phyloP scores from a whole-genome alignment of 2,797 vertebrate species.

The Sebastes matsubarae region DNA sequence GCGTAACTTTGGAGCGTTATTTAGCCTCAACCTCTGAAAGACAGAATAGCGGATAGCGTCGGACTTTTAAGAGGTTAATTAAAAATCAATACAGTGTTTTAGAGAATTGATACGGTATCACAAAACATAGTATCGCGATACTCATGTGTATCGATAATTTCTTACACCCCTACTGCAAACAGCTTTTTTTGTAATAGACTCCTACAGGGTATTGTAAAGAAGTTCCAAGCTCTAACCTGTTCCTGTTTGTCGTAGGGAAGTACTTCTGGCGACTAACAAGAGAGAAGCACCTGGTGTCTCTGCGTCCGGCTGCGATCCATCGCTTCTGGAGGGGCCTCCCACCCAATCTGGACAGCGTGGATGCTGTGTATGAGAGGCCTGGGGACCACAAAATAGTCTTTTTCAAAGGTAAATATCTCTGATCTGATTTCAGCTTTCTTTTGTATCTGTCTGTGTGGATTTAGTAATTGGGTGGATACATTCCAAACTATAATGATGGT shows the following conservation, averaged over 20 bases:
- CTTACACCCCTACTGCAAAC: no score
- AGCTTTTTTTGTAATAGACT: no score
- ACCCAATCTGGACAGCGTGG: constrained; percentile 89
- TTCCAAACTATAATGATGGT: not conserved
- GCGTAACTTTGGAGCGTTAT: no score
- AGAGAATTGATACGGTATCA: no score
- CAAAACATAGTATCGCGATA: no score
- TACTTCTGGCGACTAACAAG: constrained; percentile 96
- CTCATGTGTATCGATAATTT: no score
- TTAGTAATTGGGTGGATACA: not conserved
- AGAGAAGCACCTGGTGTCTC: constrained; percentile 93
- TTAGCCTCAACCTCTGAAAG: no score
- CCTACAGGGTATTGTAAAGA: not conserved
- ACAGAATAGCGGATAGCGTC: rapidly evolving
- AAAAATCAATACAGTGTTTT: no score
- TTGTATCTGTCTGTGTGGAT: not conserved
- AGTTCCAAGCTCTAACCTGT: not conserved
- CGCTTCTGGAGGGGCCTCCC: constrained; percentile 97
- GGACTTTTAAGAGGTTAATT: no score
- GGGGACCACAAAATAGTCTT: constrained; percentile 96
- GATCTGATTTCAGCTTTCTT: not conserved
- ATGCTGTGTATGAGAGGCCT: constrained; percentile 92
- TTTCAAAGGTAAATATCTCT: constrained; percentile 88
- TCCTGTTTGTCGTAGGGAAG: constrained; percentile 80
- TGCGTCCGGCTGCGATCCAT: constrained; percentile 93